phyloP scores from a whole-genome alignment of 2,888 invertebrate species.

The Zelleria hepariella region DNA sequence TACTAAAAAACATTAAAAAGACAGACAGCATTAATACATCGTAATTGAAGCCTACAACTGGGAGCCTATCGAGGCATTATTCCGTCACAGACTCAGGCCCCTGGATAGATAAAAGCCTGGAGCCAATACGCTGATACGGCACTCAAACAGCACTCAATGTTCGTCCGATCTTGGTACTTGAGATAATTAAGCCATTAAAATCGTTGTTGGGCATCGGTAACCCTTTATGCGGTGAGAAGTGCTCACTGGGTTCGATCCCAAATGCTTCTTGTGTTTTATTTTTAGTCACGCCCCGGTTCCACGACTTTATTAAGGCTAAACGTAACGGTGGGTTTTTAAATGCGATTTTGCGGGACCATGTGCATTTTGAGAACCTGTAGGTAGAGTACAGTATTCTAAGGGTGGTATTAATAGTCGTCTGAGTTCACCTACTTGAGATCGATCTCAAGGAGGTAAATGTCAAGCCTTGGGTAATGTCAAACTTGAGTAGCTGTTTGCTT shows the following conservation, averaged over 20 bases:
- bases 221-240: conserved; percentile 53
- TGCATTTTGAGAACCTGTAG: no score
- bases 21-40: no score
- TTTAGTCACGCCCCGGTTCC: conserved; percentile 7
- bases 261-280: conserved; percentile 25
- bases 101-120: not conserved
- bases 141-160: not conserved
- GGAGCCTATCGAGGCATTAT: no score
- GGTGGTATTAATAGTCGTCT: no score
- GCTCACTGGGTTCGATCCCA: conserved; percentile 28
- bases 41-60: no score
- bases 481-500: no score
- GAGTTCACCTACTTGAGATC: no score
- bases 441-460: no score
- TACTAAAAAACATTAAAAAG: no score
- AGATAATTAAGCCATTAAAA: conserved; percentile 66
- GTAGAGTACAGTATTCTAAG: no score
- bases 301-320: conserved; percentile 4
- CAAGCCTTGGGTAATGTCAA: no score
- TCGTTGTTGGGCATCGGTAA: conserved; percentile 30
- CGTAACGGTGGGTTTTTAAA: not conserved
- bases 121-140: not conserved
- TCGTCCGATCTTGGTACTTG: conserved; percentile 42
- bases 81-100: no score
- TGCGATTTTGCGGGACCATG: not conserved